phyloP scores from a whole-genome alignment of 30 jellyfish, hydroid and myxozoan genomes.

The Catostylus mosaicus region DNA sequence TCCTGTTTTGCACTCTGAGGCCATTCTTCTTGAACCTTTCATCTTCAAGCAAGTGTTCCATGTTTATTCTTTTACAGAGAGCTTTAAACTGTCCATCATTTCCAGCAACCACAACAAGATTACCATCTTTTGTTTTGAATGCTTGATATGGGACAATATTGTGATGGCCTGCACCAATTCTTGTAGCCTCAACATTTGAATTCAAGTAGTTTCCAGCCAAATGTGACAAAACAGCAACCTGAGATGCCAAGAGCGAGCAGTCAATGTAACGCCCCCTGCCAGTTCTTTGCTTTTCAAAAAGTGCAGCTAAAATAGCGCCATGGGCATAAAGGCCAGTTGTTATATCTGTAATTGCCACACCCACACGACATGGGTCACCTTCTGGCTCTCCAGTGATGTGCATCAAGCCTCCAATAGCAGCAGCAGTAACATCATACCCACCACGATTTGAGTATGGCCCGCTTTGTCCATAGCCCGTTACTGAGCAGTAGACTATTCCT shows the following conservation, averaged over 20 bases:
- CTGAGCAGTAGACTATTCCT: constrained; percentile 81
- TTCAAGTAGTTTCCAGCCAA: constrained; percentile 90
- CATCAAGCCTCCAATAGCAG: constrained; percentile 96
- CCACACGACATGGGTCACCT: constrained; percentile 97
- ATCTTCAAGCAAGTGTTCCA: constrained; percentile 62
- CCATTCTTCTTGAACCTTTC: constrained; percentile 72
- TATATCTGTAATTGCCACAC: constrained; percentile 96
- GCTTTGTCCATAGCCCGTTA: constrained; percentile 94
- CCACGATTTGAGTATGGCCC: constrained; percentile 94
- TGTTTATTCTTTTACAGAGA: constrained; percentile 65
- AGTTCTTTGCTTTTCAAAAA: constrained; percentile 78
- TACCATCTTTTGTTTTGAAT: constrained; percentile 89
- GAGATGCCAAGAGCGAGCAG: constrained; percentile 90
- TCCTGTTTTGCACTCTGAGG: constrained; percentile 74
- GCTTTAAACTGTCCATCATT: constrained; percentile 81
- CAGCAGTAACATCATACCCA: constrained; percentile 94
- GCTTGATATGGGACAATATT: constrained; percentile 97
- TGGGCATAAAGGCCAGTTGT: constrained; percentile 96
- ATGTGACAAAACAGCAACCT: constrained; percentile 90
- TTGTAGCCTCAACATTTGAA: constrained; percentile 75
- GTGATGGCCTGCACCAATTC: constrained; percentile 92
- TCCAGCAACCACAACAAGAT: constrained; percentile 81
- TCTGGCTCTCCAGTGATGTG: constrained; percentile 92
- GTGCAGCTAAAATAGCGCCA: constrained; percentile 97
- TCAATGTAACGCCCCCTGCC: constrained; percentile 80